Conservation (phyloP, 2,888 invertebrate species). For the Tyria jacobaeae region DNA sequence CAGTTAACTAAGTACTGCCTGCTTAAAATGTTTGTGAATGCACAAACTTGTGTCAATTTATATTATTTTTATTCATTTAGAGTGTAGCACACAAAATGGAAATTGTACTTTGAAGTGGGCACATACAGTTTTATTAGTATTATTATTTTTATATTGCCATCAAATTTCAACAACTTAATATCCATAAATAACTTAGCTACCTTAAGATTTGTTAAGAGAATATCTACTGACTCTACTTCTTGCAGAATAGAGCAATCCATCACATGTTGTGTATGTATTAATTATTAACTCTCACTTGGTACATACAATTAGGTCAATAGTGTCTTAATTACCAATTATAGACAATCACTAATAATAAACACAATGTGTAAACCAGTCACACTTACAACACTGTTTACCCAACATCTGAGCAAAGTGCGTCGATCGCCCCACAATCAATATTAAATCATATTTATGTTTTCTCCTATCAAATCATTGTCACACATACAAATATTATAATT, state of each 20-base stretch:
- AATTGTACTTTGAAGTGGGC: no score
- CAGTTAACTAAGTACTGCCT: background rate
- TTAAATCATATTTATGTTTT: background rate
- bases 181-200: background rate
- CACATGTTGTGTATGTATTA: background rate
- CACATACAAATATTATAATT: slow-evolving; percentile 1
- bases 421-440: background rate
- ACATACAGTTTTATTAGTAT: no score
- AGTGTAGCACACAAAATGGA: background rate
- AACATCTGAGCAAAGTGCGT: background rate
- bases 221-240: background rate
- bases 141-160: background rate
- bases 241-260: background rate
- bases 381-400: slow-evolving; percentile 11
- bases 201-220: background rate
- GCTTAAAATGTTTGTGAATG: background rate
- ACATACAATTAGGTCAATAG: background rate
- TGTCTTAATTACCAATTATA: slow-evolving; percentile 9
- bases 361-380: slow-evolving; percentile 1
- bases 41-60: background rate
- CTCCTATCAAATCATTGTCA: background rate
- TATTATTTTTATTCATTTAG: background rate
- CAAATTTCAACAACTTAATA: background rate
- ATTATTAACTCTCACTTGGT: background rate
- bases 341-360: slow-evolving; percentile 3